phyloP scores from a whole-genome alignment of 1,140 invertebrate species.

The Euura saliciscinereae region DNA sequence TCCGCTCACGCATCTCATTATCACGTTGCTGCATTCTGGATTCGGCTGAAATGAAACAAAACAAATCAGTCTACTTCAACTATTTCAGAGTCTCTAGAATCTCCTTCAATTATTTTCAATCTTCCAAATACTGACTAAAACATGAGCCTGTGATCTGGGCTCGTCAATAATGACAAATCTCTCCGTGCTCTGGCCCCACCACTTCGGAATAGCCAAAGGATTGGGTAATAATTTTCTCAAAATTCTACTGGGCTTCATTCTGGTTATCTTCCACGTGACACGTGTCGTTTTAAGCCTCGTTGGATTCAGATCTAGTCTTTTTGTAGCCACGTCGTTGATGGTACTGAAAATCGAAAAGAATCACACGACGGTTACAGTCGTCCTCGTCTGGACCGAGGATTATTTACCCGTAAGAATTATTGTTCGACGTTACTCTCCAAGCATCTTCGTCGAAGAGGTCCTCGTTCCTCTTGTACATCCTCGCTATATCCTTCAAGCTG shows the following conservation, averaged over 20 bases:
- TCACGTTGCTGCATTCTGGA: conserved; percentile 78
- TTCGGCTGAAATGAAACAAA: conserved; percentile 61
- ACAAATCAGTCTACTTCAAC: conserved; percentile 17
- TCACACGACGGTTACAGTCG: conserved; percentile 11
- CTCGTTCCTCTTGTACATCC: conserved; percentile 57
- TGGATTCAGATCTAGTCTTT: conserved; percentile 36
- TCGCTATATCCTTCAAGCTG: conserved; percentile 48
- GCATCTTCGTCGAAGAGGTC: conserved; percentile 63
- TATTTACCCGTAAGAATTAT: conserved; percentile 42
- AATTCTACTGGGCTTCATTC: conserved; percentile 68
- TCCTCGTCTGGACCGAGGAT: conserved; percentile 21
- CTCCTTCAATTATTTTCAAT: conserved; percentile 11
- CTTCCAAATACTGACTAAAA: conserved; percentile 55
- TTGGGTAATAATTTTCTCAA: conserved; percentile 70
- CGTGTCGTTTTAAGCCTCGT: conserved; percentile 44
- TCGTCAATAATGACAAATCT: conserved; percentile 76
- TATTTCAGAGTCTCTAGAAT: conserved; percentile 15
- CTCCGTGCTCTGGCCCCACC: conserved; percentile 72
- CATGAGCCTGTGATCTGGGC: conserved; percentile 62
- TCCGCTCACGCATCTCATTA: conserved; percentile 71
- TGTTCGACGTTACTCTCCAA: conserved; percentile 60
- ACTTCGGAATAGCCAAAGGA: conserved; percentile 64
- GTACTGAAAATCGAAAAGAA: conserved; percentile 41
- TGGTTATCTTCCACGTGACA: conserved; percentile 71
- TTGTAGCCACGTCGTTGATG: conserved; percentile 43